Evolutionary conservation across 2,888 invertebrate genomes (phyloP).

Genomic region (Rhopalosiphum nymphaeae): DNA sequence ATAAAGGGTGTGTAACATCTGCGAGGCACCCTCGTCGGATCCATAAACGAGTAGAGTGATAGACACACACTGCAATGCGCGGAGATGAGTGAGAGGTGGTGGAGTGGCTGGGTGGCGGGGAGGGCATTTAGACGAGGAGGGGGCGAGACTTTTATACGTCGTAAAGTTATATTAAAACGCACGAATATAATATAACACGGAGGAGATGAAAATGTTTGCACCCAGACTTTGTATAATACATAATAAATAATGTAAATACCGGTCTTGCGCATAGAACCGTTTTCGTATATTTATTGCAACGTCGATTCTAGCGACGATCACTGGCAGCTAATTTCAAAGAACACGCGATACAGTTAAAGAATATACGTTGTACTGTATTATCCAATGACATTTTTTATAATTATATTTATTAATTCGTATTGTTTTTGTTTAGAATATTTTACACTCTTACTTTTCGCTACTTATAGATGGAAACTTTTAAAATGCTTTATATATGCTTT

Average conservation of each 20-base stretch:
- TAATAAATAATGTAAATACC: background rate
- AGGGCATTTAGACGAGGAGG: background rate
- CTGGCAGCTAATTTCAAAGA: background rate
- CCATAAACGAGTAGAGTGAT: constrained; percentile 55
- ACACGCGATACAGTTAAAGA: background rate
- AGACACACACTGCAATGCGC: constrained; percentile 9
- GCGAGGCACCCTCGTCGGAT: constrained; percentile 52
- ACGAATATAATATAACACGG: background rate
- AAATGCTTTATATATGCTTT: no score
- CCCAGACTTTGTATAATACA: background rate
- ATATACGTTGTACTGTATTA: background rate
- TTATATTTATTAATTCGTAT: no score
- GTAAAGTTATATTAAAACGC: constrained; percentile 58
- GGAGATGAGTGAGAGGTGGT: background rate
- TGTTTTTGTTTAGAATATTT: background rate
- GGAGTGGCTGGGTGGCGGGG: background rate
- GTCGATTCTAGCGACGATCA: background rate
- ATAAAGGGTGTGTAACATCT: constrained; percentile 56
- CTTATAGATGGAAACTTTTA: background rate
- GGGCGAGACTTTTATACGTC: constrained; percentile 12
- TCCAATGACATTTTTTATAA: background rate
- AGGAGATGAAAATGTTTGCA: background rate
- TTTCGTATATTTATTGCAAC: background rate
- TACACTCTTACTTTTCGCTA: background rate
- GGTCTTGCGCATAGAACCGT: background rate